These are phyloP conservation scores for Hydrolagus colliei DNA, from an alignment of 2,797 vertebrate species.

Conservation along the genomic window DNA sequence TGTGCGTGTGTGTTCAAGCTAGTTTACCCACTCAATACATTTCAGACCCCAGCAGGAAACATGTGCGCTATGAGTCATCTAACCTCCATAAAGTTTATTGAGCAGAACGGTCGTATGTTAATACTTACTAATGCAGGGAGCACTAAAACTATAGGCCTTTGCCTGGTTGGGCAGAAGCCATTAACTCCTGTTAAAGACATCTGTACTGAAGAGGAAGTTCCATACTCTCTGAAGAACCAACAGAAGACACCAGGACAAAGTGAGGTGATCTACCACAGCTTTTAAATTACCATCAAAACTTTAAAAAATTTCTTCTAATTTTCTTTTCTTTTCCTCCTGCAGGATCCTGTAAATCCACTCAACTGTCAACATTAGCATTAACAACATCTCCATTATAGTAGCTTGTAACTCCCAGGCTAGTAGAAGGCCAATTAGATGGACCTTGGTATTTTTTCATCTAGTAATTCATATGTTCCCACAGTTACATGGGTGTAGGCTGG, in stretches of 20 bases:
- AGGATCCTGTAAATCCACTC: too few relatives aligned
- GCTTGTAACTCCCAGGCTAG: too few relatives aligned
- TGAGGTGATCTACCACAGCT: background rate
- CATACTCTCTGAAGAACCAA: background rate
- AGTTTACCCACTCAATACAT: background rate
- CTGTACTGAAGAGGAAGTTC: background rate
- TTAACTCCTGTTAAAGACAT: background rate
- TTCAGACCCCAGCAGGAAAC: background rate
- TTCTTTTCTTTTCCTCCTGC: too few relatives aligned
- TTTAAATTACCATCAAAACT: too few relatives aligned
- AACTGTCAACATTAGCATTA: too few relatives aligned
- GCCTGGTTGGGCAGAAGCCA: background rate
- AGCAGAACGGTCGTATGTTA: background rate
- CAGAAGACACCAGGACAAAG: background rate
- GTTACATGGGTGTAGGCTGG: too few relatives aligned
- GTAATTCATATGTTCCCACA: too few relatives aligned
- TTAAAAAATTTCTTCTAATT: too few relatives aligned
- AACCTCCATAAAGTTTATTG: constrained; percentile 6
- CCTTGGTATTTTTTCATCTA: too few relatives aligned
- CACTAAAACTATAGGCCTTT: background rate
- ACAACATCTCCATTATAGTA: too few relatives aligned
- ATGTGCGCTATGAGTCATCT: background rate
- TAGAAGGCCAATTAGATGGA: too few relatives aligned
- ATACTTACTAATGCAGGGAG: background rate
- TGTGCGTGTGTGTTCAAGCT: background rate